Evolutionary conservation across 2,888 invertebrate genomes (phyloP), one percentile per base, ranked within the genome.

Genomic region (Keiferia lycopersicella): DNA sequence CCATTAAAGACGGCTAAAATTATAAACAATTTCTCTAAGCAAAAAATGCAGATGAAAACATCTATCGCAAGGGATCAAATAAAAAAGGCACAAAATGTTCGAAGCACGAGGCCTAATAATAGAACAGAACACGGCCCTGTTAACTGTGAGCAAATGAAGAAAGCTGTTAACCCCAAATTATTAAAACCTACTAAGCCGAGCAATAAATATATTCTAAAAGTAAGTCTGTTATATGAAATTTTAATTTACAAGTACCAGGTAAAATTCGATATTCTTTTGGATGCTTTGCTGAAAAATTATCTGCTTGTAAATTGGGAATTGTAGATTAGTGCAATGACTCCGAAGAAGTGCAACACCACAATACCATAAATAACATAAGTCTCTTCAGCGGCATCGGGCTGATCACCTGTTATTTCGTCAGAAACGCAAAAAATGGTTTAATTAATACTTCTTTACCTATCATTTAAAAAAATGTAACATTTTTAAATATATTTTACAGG

Each of bases 401-500:
- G 30, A 30, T 6, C 2, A 6, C 2, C 30, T 30, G 30, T 30
- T 30, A 30, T 30, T 30, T 30, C 3, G 6, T 4, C 30, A 30
- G 30, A 30, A 30, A 30, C 6, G 30, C 3, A 30, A 30, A 30
- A 30, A n/a, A n/a, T n/a, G n/a, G n/a, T 30, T 30, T 30, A 30
- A 30, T 30, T 30, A 4, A 30, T 34, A 34, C 34, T 4, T 10
- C 8, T 34, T 1, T 34, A 34, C 8, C 8, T 34, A 34, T 7
- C 7, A 7, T 34, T 41, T 2, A 14, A 48, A 11, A 6, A 34
- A 2, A 39, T 38, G 10, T 39, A 58, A 12, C 20, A 12, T 50
- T 64, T 48, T 59, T 30, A 63, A 64, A 61, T 58, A 64, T 67
- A 60, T 86, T 30, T 4, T 84, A 38, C 75, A 88, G 88, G 80